Evolutionary conservation across 2,113 vertebrate genomes (phyloP).

Genomic region (Syngnathus floridae): DNA sequence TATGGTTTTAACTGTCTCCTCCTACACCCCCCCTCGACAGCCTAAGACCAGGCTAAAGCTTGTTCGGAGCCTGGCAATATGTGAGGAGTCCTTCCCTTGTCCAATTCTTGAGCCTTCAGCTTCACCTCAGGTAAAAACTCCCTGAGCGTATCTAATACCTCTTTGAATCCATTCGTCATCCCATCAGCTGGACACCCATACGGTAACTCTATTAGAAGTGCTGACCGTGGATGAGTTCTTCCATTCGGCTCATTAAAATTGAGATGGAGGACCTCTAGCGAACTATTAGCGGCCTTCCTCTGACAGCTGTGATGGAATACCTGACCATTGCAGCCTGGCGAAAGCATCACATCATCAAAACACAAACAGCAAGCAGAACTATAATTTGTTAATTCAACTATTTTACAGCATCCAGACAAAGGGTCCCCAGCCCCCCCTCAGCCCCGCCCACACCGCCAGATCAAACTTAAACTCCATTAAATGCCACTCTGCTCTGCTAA

Average conservation of each 20-base stretch:
- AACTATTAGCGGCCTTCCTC: slow-evolving; percentile 39
- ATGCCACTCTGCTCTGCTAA: slow-evolving; percentile 45
- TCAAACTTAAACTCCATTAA: slow-evolving; percentile 47
- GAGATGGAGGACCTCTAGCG: slow-evolving; percentile 26
- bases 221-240: slow-evolving; percentile 40
- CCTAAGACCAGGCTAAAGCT: slow-evolving; percentile 98
- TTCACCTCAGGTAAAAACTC: slow-evolving; percentile 85
- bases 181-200: slow-evolving; percentile 14
- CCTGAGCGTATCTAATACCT: slow-evolving; percentile 5
- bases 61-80: slow-evolving; percentile 98
- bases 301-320: slow-evolving; percentile 57
- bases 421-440: neutral
- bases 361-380: slow-evolving; percentile 20
- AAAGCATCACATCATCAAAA: slow-evolving; percentile 51
- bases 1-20: slow-evolving; percentile 76
- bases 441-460: neutral
- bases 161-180: slow-evolving; percentile 11
- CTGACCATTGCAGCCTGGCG: slow-evolving; percentile 13
- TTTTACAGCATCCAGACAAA: slow-evolving; percentile 28
- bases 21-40: slow-evolving; percentile 72
- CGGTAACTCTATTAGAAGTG: slow-evolving; percentile 1
- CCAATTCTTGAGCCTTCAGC: slow-evolving; percentile 82
- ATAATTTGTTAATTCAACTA: slow-evolving; percentile 37
- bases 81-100: slow-evolving; percentile 93
- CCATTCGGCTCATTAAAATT: slow-evolving; percentile 34